Percentiles rank a stretch among this genome's conserved stretches.
These are phyloP conservation scores for Alitta virens DNA, from an alignment of 2,888 invertebrate species.

Conservation along the genomic window DNA sequence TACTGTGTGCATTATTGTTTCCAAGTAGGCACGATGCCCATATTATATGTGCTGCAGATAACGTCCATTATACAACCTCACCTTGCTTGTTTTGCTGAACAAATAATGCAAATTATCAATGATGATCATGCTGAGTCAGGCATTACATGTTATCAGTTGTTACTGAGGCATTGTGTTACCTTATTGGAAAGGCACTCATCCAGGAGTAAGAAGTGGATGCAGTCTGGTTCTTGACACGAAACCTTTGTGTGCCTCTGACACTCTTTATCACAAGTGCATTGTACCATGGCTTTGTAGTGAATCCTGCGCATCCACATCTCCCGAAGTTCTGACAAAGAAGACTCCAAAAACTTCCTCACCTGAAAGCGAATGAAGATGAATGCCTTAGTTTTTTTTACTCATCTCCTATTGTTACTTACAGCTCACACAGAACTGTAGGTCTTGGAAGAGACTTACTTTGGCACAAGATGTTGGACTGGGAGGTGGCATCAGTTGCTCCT, in stretches of 20 bases:
- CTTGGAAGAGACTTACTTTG: conserved; percentile 40
- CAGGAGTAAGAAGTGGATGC: conserved; percentile 56
- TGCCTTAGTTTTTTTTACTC: not conserved
- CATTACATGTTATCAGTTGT: no score
- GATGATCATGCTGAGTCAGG: no score
- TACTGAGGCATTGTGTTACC: no score
- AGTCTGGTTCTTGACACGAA: conserved; percentile 46
- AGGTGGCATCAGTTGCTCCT: conserved; percentile 21
- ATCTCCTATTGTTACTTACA: not conserved
- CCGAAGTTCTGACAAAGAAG: conserved; percentile 51
- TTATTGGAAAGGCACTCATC: conserved; percentile 58
- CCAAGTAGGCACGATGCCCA: no score
- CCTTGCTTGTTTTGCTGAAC: no score
- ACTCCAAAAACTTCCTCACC: conserved; percentile 57
- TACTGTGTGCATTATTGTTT: no score
- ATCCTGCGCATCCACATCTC: conserved; percentile 57
- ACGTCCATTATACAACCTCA: no score
- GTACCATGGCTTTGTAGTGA: conserved; percentile 49
- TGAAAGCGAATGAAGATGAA: conserved; percentile 19
- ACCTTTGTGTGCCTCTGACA: conserved; percentile 49
- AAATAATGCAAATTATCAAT: no score
- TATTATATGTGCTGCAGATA: no score
- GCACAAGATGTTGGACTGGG: conserved; percentile 46
- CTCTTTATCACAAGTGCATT: conserved; percentile 54
- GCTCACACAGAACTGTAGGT: not conserved